Evolutionary conservation across 1,140 invertebrate genomes (phyloP).

Genomic region (Lasioglossum albipes): DNA sequence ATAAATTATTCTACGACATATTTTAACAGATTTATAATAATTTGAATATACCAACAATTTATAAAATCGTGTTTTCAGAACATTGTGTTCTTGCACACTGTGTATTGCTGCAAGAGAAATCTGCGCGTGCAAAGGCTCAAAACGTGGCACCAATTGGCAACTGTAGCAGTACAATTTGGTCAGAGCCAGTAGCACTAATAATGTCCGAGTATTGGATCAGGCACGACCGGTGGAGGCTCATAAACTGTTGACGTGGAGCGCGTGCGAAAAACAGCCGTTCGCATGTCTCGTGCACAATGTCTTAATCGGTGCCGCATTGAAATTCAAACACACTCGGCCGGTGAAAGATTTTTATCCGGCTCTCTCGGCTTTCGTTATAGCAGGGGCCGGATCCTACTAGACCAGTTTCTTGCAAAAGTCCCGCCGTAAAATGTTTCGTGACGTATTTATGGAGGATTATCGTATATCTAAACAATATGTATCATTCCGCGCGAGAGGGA

Average conservation of each 20-base stretch:
- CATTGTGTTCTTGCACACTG: no score
- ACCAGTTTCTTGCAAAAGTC: constrained; percentile 27
- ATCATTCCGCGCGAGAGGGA: constrained; percentile 3
- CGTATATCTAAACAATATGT: constrained; percentile 42
- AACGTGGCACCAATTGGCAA: no score
- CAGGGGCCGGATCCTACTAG: constrained; percentile 1
- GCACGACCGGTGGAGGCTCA: background rate
- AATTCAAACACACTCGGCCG: constrained; percentile 14
- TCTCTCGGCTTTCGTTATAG: background rate
- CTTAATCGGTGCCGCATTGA: constrained; percentile 35
- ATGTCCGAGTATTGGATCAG: background rate
- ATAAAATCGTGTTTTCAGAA: no score
- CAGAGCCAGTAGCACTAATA: background rate
- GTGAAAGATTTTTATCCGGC: constrained; percentile 29
- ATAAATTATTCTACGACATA: no score
- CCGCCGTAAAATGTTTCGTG: background rate
- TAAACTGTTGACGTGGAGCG: constrained; percentile 1
- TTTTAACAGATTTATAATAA: no score
- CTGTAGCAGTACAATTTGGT: background rate
- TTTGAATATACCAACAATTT: no score
- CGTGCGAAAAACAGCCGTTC: constrained; percentile 23
- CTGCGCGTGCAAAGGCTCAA: no score
- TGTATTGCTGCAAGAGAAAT: no score
- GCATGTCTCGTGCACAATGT: constrained; percentile 15
- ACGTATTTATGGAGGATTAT: constrained; percentile 38